A percentile compares a stretch with the other conserved stretches of the same genome.
phyloP scores from a whole-genome alignment of 23 tunicate species.

The Styela clava region DNA sequence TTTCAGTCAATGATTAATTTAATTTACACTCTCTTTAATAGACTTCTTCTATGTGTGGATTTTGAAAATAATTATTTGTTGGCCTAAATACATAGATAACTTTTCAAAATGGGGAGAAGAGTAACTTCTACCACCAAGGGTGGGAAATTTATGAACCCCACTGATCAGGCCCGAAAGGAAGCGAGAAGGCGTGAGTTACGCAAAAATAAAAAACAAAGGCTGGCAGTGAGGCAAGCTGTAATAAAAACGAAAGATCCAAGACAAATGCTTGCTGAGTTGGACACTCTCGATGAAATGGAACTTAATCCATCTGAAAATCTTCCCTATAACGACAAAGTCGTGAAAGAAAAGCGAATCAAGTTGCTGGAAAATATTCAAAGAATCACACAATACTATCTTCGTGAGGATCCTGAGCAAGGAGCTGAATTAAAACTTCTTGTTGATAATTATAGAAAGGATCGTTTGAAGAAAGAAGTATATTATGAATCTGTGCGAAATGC shows the following conservation, averaged over 20 bases:
- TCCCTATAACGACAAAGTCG: slow-evolving; percentile 86
- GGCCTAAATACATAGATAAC: no score
- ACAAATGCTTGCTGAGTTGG: slow-evolving; percentile 80
- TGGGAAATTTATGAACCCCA: slow-evolving; percentile 99
- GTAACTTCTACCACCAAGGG: slow-evolving; percentile 91
- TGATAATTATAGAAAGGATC: slow-evolving; percentile 57
- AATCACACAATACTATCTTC: slow-evolving; percentile 72
- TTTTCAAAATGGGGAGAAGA: slow-evolving; percentile 72
- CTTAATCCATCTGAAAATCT: slow-evolving; percentile 46
- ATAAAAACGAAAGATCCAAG: slow-evolving; percentile 94
- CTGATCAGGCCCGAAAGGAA: slow-evolving; percentile 97
- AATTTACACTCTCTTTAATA: no score
- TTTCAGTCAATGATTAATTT: no score
- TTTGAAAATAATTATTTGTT: no score
- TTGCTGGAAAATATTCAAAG: slow-evolving; percentile 66
- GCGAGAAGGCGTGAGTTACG: slow-evolving; percentile 79
- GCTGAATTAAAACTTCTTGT: slow-evolving; percentile 47
- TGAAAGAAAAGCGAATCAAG: slow-evolving; percentile 84
- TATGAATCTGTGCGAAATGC: slow-evolving; percentile 93
- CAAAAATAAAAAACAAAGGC: slow-evolving; percentile 90
- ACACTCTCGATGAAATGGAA: slow-evolving; percentile 87
- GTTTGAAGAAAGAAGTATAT: slow-evolving; percentile 72
- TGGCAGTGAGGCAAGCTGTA: slow-evolving; percentile 92
- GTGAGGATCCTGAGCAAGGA: slow-evolving; percentile 70
- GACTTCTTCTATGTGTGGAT: no score